These are phyloP conservation scores for Craseonycteris thonglongyai DNA, from an alignment of 2,113 vertebrate genomes.

Conservation along the genomic window DNA sequence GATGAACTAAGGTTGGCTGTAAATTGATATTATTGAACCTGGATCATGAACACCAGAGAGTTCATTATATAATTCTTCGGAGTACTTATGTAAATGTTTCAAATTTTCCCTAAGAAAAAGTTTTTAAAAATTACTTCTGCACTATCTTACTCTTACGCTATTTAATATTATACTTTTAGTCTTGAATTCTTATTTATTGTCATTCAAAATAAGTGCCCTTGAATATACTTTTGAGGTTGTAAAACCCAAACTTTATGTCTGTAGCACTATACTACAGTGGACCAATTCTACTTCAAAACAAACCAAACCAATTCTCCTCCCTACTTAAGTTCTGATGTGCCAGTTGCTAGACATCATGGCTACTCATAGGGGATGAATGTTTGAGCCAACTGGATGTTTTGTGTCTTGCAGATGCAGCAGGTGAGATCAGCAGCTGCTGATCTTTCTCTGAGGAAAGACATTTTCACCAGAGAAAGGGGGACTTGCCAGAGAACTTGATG, in stretches of 20 bases:
- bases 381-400: neutral
- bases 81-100: neutral
- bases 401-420: neutral
- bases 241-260: neutral
- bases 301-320: neutral
- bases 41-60: neutral
- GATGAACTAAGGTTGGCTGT: neutral
- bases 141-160: neutral
- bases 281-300: neutral
- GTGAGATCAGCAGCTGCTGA: neutral
- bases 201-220: neutral
- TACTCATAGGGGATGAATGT: fast-evolving
- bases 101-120: neutral
- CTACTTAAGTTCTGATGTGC: neutral
- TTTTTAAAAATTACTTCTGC: neutral
- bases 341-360: neutral
- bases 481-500: neutral
- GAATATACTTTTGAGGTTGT: neutral
- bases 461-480: neutral
- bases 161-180: neutral
- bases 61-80: neutral
- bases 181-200: neutral
- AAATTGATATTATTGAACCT: neutral
- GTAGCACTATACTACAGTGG: neutral
- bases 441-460: neutral